Conservation (phyloP, 2,113 vertebrate species). For the Cololabis saira region DNA sequence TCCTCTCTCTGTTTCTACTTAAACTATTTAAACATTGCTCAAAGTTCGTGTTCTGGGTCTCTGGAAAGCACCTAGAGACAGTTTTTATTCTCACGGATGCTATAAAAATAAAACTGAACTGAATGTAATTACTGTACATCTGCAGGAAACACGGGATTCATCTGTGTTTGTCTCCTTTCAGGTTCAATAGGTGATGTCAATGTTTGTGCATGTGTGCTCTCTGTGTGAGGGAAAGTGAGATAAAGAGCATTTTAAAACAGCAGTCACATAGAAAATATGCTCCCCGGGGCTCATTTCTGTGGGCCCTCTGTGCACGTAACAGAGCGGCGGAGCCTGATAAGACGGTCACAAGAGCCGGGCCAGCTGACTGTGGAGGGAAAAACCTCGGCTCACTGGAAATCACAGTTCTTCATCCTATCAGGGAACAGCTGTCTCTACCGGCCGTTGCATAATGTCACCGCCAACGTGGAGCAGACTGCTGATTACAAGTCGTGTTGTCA, state of each 20-base stretch:
- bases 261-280: not conserved
- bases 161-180: conserved; percentile 5
- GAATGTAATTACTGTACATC: no score
- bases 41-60: no score
- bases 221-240: not conserved
- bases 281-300: conserved; percentile 17
- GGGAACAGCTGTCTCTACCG: conserved; percentile 15
- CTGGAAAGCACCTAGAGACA: no score
- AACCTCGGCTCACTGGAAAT: conserved; percentile 22
- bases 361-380: conserved; percentile 26
- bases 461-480: conserved; percentile 12
- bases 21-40: no score
- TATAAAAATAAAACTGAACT: no score
- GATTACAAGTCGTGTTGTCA: conserved; percentile 18
- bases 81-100: no score
- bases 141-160: conserved; percentile 3
- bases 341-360: conserved; percentile 16
- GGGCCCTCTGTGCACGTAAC: conserved; percentile 8
- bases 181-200: not conserved
- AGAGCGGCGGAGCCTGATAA: conserved; percentile 9
- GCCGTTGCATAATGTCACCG: conserved; percentile 33
- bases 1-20: no score
- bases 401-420: conserved; percentile 10
- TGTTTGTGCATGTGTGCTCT: conserved; percentile 1
- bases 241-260: not conserved